A percentile compares a stretch with the other conserved stretches of the same genome.
Conservation (phyloP, 1,140 invertebrate species). For the Diuraphis noxia region DNA sequence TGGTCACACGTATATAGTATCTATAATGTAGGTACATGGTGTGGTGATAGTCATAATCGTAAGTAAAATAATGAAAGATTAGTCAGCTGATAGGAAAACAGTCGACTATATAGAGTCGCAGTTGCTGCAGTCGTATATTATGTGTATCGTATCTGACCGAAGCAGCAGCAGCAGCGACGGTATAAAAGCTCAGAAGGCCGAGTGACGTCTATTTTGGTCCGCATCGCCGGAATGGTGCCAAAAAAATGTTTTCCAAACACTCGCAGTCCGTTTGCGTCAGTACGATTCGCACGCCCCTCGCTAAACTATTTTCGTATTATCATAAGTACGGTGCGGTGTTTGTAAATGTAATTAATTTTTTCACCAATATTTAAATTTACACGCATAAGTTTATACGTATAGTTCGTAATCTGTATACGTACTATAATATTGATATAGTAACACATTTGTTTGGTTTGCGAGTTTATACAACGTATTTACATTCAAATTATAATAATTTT, state of each 20-base stretch:
- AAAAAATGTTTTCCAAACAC: conserved; percentile 40
- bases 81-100: not conserved
- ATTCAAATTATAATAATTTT: not conserved
- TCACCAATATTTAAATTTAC: not conserved
- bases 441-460: not conserved
- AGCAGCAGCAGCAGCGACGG: not conserved
- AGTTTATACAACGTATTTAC: not conserved
- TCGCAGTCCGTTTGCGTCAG: conserved; percentile 36
- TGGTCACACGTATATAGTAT: not conserved
- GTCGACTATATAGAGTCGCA: not conserved
- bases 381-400: not conserved
- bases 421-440: not conserved
- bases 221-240: conserved; percentile 36
- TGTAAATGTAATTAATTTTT: conserved; percentile 32
- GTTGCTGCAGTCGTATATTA: not conserved
- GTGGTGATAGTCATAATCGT: not conserved
- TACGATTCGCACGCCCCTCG: conserved; percentile 43
- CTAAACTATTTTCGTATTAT: conserved; percentile 46
- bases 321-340: not conserved
- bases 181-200: conserved; percentile 37
- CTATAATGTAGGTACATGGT: too few species aligned
- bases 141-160: not conserved
- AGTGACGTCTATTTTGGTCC: conserved; percentile 48
- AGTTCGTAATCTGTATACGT: not conserved
- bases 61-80: not conserved